Conservation (phyloP, 2,888 invertebrate genomes). For the Halocaridina rubra region DNA sequence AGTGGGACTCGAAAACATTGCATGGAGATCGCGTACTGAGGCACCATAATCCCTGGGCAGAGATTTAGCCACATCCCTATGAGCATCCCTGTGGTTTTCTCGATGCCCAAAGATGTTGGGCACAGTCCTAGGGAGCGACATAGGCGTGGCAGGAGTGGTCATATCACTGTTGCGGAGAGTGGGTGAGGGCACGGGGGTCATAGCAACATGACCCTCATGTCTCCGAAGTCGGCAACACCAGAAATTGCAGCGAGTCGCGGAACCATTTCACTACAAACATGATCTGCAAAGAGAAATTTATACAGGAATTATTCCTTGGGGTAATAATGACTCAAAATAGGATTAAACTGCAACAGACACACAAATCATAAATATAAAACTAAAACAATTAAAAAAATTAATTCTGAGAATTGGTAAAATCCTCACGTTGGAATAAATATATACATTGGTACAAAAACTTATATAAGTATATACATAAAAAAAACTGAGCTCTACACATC, state of each 20-base stretch:
- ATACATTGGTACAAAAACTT: not conserved
- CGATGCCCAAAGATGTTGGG: too few relatives aligned
- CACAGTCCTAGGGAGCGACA: slow-evolving; percentile 25
- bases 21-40: slow-evolving; percentile 26
- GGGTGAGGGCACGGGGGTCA: slow-evolving; percentile 35
- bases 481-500: too few relatives aligned
- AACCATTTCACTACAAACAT: slow-evolving; percentile 20
- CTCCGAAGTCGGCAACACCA: not conserved
- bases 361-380: too few relatives aligned
- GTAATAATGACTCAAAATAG: not conserved
- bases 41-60: slow-evolving; percentile 47
- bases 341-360: too few relatives aligned
- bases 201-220: not conserved
- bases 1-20: not conserved
- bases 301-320: too few relatives aligned
- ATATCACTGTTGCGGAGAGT: slow-evolving; percentile 9
- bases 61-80: slow-evolving; percentile 32
- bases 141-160: slow-evolving; percentile 29
- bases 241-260: not conserved
- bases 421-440: too few relatives aligned
- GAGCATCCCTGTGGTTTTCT: slow-evolving; percentile 9
- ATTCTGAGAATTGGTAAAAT: too few relatives aligned
- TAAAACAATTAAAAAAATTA: too few relatives aligned
- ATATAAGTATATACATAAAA: not conserved
- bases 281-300: slow-evolving; percentile 21